These are phyloP conservation scores for Patiria pectinifera DNA, from an alignment of 53 echinoderm and acorn worm genomes.

Conservation along the genomic window DNA sequence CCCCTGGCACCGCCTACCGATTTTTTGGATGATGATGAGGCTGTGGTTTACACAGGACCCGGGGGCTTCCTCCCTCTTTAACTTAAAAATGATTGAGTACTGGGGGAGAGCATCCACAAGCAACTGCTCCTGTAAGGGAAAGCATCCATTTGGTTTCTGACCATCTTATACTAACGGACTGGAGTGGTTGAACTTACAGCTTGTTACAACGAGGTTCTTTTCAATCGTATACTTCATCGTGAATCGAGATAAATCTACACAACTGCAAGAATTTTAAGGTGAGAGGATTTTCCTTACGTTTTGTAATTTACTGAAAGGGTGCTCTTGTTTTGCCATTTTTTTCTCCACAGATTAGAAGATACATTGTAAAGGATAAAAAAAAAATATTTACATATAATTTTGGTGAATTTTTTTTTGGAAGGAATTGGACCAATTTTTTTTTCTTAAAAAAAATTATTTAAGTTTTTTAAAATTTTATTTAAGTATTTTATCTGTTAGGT, in stretches of 20 bases:
- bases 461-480: too few species aligned
- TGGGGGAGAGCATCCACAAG: slow-evolving; percentile 32
- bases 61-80: slow-evolving; percentile 31
- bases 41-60: slow-evolving; percentile 5
- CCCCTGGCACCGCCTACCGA: slow-evolving; percentile 32
- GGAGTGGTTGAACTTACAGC: neutral
- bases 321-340: too few species aligned
- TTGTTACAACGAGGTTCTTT: neutral
- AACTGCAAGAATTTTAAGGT: neutral
- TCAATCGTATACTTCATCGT: neutral
- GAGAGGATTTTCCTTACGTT: neutral
- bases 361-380: too few species aligned
- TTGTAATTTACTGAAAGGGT: neutral
- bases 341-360: too few species aligned
- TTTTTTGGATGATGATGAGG: neutral
- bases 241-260: neutral
- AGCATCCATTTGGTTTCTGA: slow-evolving; percentile 14
- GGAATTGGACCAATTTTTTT: too few species aligned
- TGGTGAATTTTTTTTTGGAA: too few species aligned
- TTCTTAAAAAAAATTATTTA: too few species aligned
- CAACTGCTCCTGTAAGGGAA: slow-evolving; percentile 6
- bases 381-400: too few species aligned
- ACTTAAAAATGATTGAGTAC: slow-evolving; percentile 62
- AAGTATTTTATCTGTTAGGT: too few species aligned
- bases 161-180: slow-evolving; percentile 16